Evolutionary conservation across 2,113 vertebrate genomes (phyloP), one percentile per base, ranked within the genome.

Genomic region (Phyllostomus discolor): DNA sequence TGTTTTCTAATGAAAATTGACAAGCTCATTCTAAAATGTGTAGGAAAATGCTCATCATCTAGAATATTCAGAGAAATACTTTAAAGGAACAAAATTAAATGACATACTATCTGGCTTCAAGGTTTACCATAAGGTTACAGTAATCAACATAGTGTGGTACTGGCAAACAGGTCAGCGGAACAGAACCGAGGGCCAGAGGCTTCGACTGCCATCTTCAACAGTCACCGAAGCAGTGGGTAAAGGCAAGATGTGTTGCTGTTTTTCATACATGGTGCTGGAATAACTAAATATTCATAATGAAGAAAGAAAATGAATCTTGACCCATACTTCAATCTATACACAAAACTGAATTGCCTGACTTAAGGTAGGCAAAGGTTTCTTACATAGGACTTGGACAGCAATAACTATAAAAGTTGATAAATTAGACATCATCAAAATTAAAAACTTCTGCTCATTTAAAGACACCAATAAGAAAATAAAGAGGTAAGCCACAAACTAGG

Each of bases 361-460:
- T 57, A 7, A 81, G 8, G 15, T 79, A 83, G 48, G 50, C 31
- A 86, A 62, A 78, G 11, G 33, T 64, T 82, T 87, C 75, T 90
- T 46, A 59, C 35, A 31, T 4, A 81, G 19, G 52, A 73, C 11
- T 59, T 31, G 31, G 26, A 85, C 54, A 79, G 26, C 26, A 82
- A 33, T 70, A 88, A 66, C 31, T 76, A 69, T 67, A 62, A 94
- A 78, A 43, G 59, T 1, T 8, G 75, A 78, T 41, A 66, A 67
- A 81, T 59, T 20, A 87, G 64, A 76, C 22, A 76, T 31, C 11
- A 38, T 12, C 33, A 78, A 95, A 91, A 86, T 64, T 43, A 41
- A 87, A 87, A 85, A 86, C 33, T 81, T 86, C 79, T 90, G n/a
- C 31, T 82, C 24, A 69, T 69, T 50, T 24, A 69, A 91, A 96